A percentile compares a stretch with the other conserved stretches of the same genome.
Evolutionary conservation across 2,113 vertebrate species (phyloP).

Genomic region (Rhadina sibilatrix): DNA sequence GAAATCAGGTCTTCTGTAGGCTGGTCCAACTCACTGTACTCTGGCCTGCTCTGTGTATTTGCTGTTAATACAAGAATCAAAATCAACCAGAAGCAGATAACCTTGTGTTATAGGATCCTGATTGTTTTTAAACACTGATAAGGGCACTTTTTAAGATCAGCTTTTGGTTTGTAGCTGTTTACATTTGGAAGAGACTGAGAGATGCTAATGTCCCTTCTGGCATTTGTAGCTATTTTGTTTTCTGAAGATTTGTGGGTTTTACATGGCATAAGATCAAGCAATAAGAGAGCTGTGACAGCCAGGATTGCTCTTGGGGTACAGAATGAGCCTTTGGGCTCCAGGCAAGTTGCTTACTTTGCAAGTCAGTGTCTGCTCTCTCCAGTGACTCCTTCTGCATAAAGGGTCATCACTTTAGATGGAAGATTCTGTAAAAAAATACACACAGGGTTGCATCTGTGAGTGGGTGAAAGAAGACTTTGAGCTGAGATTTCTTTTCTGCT

Average conservation of each 20-base stretch:
- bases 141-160: background rate
- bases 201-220: conserved; percentile 15
- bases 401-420: background rate
- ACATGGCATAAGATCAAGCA: background rate
- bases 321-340: background rate
- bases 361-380: background rate
- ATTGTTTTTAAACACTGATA: conserved; percentile 13
- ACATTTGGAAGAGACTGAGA: background rate
- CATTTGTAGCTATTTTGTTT: conserved; percentile 14
- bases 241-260: conserved; percentile 40
- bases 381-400: background rate
- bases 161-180: conserved; percentile 34
- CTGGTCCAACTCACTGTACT: background rate
- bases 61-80: background rate
- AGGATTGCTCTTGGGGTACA: background rate
- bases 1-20: background rate
- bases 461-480: background rate
- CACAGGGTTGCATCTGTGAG: background rate
- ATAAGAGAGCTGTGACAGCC: background rate
- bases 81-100: background rate
- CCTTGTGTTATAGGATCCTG: background rate
- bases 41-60: background rate
- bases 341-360: background rate
- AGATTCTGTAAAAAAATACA: background rate
- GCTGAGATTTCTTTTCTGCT: background rate